These are phyloP conservation scores for Genyomyrus donnyi DNA, from an alignment of 2,113 vertebrate genomes.

Conservation along the genomic window DNA sequence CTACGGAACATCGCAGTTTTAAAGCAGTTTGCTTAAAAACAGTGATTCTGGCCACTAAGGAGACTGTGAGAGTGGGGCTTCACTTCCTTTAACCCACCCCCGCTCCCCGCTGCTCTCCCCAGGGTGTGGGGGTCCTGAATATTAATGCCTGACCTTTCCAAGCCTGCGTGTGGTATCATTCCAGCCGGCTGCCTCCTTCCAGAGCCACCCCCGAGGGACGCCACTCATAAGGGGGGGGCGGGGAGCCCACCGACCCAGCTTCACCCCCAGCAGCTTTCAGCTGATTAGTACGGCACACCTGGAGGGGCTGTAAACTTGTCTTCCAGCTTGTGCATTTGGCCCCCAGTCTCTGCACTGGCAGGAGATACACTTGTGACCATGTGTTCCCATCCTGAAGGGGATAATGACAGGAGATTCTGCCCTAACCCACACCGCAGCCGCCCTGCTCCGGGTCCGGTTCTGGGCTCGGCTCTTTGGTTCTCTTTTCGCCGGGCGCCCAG, in stretches of 20 bases:
- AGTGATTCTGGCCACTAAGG: background rate
- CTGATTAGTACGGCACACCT: background rate
- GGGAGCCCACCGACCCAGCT: background rate
- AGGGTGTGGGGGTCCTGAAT: background rate
- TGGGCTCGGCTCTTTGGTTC: background rate
- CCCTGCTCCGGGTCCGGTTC: background rate
- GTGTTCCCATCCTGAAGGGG: background rate
- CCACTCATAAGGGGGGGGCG: background rate
- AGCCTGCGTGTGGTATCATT: background rate
- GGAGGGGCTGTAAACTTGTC: background rate
- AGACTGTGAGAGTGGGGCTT: background rate
- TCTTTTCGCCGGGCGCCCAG: background rate
- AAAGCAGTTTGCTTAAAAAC: background rate
- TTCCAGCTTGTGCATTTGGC: background rate
- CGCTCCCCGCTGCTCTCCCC: background rate
- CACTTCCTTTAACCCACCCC: background rate
- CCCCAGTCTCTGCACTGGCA: background rate
- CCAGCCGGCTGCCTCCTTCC: background rate
- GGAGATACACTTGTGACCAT: background rate
- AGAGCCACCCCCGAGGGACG: background rate
- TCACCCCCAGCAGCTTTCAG: background rate
- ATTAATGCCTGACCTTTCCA: slow-evolving; percentile 19
- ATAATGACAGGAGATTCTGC: background rate
- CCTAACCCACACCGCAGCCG: background rate
- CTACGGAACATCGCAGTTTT: background rate